Evolutionary conservation across 2,797 vertebrate genomes (phyloP), one percentile per base, ranked within the genome.

Genomic region (Lagorchestes hirsutus): DNA sequence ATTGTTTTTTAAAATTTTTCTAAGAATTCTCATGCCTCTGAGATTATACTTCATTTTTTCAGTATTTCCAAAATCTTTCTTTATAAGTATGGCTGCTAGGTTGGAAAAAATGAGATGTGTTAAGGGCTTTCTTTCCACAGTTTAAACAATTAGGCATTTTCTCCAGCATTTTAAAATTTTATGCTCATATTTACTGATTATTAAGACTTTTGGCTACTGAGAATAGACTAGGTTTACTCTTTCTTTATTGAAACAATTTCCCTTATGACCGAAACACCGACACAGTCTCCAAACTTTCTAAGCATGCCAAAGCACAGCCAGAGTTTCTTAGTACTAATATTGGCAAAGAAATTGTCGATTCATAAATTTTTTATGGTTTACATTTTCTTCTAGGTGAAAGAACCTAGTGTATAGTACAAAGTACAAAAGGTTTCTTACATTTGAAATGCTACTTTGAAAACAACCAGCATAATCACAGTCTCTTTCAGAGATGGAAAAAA

Each of bases 361-460:
- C 11, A 0, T 56, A 16, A 0, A 0, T 8, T 8, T 28, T 27
- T 5, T 12, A 55, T 74, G 92, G 6, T 34, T 90, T 82, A 8
- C 54, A 0, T 6, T 0, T 8, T 31, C 10, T 74, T 93, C 14
- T 92, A 93, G 5, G 50, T 59, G 18, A 82, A 90, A n/a, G 8
- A 62, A 18, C 54, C 3, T 87, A 50, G 24, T 50, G n/a, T 82
- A 82, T 18, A 24, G 18, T 82, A 13, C n/a, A 27, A 34, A 34
- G 55, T 29, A 12, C 74, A 4, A 40, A 12, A 0, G 5, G 22
- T 59, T 58, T 54, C 29, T 8, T 92, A 58, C 34, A 2, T 46
- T 40, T 62, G 93, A 40, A 8, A 0, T 9, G 5, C 90, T 91
- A 5, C 0, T 54, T 27, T 34, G 87, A 97, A 56, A 28, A 13